Percentiles rank a stretch among this genome's conserved stretches.
These are phyloP conservation scores for Xestia sexstrigata DNA, from an alignment of 2,888 invertebrate species.

Conservation along the genomic window DNA sequence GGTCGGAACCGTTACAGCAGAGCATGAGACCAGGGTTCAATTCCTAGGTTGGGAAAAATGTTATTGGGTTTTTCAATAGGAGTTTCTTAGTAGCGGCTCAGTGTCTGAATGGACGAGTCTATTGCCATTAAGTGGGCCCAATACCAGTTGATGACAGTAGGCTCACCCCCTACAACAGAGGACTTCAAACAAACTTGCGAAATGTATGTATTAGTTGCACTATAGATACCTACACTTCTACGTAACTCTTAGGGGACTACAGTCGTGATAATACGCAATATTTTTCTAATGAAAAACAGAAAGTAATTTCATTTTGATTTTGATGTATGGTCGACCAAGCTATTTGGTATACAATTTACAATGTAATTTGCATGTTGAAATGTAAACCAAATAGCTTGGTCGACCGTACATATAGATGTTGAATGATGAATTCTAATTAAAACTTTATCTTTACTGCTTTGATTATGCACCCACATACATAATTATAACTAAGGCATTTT, in stretches of 20 bases:
- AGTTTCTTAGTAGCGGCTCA: not conserved
- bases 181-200: not conserved
- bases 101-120: not conserved
- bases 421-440: slow-evolving; percentile 31
- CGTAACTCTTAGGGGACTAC: not conserved
- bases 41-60: not conserved
- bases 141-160: not conserved
- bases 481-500: slow-evolving; percentile 11
- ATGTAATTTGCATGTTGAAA: too few species aligned
- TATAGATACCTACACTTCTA: not conserved
- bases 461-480: slow-evolving; percentile 20
- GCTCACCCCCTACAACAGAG: not conserved
- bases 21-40: not conserved
- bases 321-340: too few species aligned
- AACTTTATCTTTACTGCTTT: slow-evolving; percentile 34
- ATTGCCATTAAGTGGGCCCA: not conserved
- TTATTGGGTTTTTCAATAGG: not conserved
- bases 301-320: not conserved
- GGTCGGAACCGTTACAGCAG: not conserved
- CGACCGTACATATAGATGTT: not conserved
- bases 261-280: not conserved
- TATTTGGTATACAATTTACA: too few species aligned
- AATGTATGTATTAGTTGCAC: not conserved
- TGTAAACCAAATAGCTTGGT: too few species aligned
- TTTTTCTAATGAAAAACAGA: not conserved